A percentile compares a stretch with the other conserved stretches of the same genome.
Evolutionary conservation across 2,797 vertebrate species (phyloP).

Genomic region (Chloroceryle inda): DNA sequence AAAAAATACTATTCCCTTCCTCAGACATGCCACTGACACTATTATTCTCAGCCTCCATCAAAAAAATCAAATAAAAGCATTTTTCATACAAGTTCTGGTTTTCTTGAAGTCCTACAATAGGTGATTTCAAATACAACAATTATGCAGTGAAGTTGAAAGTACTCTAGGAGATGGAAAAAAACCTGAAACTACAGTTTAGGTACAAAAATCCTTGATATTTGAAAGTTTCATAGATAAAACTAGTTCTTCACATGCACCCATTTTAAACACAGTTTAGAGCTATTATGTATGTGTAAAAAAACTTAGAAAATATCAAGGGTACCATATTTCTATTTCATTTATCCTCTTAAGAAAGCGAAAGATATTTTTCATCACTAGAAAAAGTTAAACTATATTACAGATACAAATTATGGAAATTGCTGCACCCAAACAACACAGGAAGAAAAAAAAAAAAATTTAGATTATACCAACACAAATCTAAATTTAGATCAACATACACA

Average conservation of each 20-base stretch:
- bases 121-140: constrained; percentile 35
- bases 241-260: not conserved
- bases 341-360: not conserved
- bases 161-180: constrained; percentile 33
- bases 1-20: not conserved
- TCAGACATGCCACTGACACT: not conserved
- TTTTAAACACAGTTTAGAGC: not conserved
- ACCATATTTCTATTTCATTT: not conserved
- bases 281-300: not conserved
- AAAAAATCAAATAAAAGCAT: constrained; percentile 30
- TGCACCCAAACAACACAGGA: constrained; percentile 2
- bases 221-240: constrained; percentile 33
- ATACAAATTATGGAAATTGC: not conserved
- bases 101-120: constrained; percentile 20
- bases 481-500: constrained; percentile 18
- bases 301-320: not conserved
- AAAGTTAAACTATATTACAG: not conserved
- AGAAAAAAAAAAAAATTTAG: constrained; percentile 31
- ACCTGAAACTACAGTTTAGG: constrained; percentile 6
- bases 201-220: constrained; percentile 29
- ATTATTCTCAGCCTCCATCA: not conserved
- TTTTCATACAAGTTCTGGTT: constrained; percentile 27
- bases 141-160: constrained; percentile 54
- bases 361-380: not conserved
- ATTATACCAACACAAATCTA: constrained; percentile 16